Evolutionary conservation across 2,888 invertebrate species (phyloP), one percentile per base, ranked within the genome.

Genomic region (Heliconius hortense): DNA sequence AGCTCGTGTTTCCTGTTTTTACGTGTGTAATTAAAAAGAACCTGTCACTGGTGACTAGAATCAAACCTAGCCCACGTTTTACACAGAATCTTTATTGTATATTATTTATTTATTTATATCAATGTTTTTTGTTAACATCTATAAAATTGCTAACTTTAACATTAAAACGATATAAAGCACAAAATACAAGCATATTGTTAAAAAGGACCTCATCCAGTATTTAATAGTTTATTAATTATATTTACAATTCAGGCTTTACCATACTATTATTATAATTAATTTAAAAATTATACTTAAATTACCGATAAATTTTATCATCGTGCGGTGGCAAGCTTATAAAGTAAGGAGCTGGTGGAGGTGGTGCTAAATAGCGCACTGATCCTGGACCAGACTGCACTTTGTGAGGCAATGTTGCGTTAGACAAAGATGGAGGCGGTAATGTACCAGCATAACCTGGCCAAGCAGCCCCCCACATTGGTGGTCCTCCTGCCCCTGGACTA

Each of bases 301-400:
- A 95, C 90, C 95, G 95, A 90, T 96, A 95, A 82, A 95, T 95
- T 90, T 96, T 96, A 83, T 96, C 96, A 77, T 96, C 96, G 79
- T 94, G 94, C 64, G 95, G 95, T 75, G 95, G 95, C 89, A 95
- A 90, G 78, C 95, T 94, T 82, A 96, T 95, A 82, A 96, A 96
- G 84, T 95, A 96, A 2, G 95, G 95, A 86, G 88, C 96, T 83
- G 82, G 96, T 92, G 94, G 97, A 91, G 82, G 96, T 91, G 89
- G 96, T 94, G 83, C 96, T 88, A 85, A 93, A 89, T 89, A 90
- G 82, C 95, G 86, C 62, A 94, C 91, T 8, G 95, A 93, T 64
- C 93, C 95, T 0, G 94, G 92, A 28, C 93, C 92, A 39, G 91
- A 90, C 80, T 94, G 94, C 77, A 96, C 87, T 87, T 96, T 96